Evolutionary conservation across 92 coral and sea anemone species (phyloP).

Genomic region (Galaxea fascicularis): DNA sequence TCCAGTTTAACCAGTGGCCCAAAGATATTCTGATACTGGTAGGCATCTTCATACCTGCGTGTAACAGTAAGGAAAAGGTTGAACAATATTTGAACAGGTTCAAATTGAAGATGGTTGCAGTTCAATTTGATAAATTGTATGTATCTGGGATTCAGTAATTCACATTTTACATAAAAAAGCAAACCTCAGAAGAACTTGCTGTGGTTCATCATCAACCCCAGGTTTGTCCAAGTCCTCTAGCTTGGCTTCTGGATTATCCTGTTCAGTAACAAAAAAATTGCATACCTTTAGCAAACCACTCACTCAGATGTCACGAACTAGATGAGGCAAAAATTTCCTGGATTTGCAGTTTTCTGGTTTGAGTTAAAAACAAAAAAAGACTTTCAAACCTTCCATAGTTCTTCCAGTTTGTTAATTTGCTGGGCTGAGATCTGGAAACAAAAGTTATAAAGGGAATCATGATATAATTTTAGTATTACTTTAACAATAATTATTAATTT

Average conservation of each 20-base stretch:
- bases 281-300: no score
- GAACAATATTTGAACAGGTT: no score
- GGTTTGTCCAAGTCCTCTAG: slow-evolving; percentile 98
- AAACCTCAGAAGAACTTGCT: slow-evolving; percentile 96
- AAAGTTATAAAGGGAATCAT: not conserved
- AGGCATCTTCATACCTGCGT: slow-evolving; percentile 97
- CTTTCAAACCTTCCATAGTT: slow-evolving; percentile 87
- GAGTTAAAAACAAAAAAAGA: no score
- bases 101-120: no score
- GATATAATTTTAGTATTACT: no score
- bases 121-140: no score
- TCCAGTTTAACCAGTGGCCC: slow-evolving; percentile 98
- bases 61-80: not conserved
- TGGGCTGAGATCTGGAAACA: slow-evolving; percentile 90
- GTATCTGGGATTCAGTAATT: not conserved
- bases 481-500: no score
- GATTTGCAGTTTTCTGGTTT: not conserved
- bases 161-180: not conserved
- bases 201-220: slow-evolving; percentile 99
- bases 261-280: not conserved
- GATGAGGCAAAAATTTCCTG: no score
- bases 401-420: slow-evolving; percentile 98
- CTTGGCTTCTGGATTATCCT: slow-evolving; percentile 98
- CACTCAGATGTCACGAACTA: no score
- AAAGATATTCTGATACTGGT: slow-evolving; percentile 98